A percentile compares a stretch with the other conserved stretches of the same genome.
phyloP scores from a whole-genome alignment of 2,797 vertebrate genomes.

The Pelodytes ibericus region DNA sequence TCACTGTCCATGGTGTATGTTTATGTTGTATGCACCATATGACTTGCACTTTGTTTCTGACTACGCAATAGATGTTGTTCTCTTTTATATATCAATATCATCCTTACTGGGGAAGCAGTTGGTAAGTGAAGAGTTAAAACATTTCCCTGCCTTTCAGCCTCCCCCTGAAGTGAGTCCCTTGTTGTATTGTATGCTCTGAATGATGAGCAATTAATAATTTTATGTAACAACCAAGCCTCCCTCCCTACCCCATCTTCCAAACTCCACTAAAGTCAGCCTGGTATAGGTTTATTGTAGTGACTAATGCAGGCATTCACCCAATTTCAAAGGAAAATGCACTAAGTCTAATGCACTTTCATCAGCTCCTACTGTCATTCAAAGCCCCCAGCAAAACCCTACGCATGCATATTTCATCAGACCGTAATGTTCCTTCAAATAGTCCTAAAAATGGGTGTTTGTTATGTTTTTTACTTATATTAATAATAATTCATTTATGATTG shows the following conservation, averaged over 20 bases:
- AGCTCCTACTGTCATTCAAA: background rate
- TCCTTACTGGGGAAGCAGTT: no score
- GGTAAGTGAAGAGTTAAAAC: no score
- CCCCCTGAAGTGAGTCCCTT: background rate
- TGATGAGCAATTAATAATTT: background rate
- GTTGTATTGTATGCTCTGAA: background rate
- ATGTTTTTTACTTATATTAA: no score
- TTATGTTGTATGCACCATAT: no score
- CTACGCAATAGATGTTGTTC: no score
- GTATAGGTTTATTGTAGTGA: background rate
- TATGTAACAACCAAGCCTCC: background rate
- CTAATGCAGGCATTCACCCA: slow-evolving; percentile 10
- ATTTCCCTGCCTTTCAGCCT: background rate
- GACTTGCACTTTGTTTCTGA: no score
- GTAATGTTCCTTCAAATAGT: no score
- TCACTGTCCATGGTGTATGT: no score
- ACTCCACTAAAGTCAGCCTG: slow-evolving; percentile 10
- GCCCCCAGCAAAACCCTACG: slow-evolving; percentile 7
- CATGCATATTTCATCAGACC: background rate
- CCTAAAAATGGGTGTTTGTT: no score
- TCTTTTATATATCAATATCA: no score
- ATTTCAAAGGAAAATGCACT: background rate
- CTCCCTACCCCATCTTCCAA: background rate
- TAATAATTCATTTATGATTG: no score
- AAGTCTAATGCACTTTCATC: slow-evolving; percentile 5